Conservation (phyloP, 2,113 vertebrate genomes). For the Mormyrus iriodes region DNA sequence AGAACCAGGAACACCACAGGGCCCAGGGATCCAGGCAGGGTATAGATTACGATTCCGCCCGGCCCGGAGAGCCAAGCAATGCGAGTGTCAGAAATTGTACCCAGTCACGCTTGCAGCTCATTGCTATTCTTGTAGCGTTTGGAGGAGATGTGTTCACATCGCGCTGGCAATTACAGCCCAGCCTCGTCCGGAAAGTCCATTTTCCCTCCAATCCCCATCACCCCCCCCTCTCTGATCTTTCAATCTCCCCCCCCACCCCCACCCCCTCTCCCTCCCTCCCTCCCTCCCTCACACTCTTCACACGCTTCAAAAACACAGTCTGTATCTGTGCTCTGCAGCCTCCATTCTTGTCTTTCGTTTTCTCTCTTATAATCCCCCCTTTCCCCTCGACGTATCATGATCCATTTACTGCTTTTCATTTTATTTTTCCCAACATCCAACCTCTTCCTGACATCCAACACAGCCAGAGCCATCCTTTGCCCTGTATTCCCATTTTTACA, state of each 20-base stretch:
- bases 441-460: background rate
- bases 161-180: constrained; percentile 71
- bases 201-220: constrained; percentile 49
- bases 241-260: background rate
- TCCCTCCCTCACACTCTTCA: background rate
- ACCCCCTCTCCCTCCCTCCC: background rate
- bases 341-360: background rate
- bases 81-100: constrained; percentile 14
- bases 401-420: background rate
- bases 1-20: background rate
- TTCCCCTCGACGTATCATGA: background rate
- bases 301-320: background rate
- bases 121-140: constrained; percentile 67
- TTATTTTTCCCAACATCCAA: background rate
- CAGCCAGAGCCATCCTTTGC: background rate
- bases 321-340: background rate
- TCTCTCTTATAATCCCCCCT: background rate
- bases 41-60: background rate
- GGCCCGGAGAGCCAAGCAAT: background rate
- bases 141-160: constrained; percentile 62
- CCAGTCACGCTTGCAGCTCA: constrained; percentile 53
- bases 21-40: background rate
- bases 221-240: background rate
- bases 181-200: constrained; percentile 56
- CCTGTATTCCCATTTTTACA: background rate